These are phyloP conservation scores for Actenoides hombroni DNA, from an alignment of 2,113 vertebrate species.

Conservation along the genomic window DNA sequence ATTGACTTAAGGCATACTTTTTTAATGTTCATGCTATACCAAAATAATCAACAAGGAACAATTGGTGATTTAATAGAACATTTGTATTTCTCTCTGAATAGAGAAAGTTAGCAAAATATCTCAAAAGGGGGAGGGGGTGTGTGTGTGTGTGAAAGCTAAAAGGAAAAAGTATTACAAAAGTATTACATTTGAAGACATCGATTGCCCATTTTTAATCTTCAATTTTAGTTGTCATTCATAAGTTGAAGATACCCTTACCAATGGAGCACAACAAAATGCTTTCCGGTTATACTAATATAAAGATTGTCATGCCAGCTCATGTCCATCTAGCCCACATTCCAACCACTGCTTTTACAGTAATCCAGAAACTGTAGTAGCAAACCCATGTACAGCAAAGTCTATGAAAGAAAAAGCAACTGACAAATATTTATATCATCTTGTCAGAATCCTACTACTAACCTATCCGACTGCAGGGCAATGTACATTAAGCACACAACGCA, in stretches of 20 bases:
- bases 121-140: not conserved
- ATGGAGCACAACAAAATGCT: not conserved
- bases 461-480: not conserved
- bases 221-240: not conserved
- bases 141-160: too few relatives aligned
- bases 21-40: not conserved
- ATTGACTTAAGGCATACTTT: not conserved
- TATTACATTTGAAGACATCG: not conserved
- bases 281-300: not conserved
- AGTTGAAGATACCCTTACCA: not conserved
- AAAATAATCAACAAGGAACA: not conserved
- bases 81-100: not conserved
- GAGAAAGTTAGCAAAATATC: not conserved
- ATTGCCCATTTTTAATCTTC: not conserved
- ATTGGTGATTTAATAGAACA: not conserved
- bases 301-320: not conserved
- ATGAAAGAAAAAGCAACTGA: not conserved
- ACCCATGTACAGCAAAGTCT: not conserved
- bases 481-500: fast-evolving
- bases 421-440: not conserved
- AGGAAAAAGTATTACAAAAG: too few relatives aligned
- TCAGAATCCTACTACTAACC: not conserved
- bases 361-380: not conserved
- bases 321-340: not conserved
- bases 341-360: not conserved